These are phyloP conservation scores for Yoshiicerus persimilis DNA, from an alignment of 1,140 invertebrate species.

Conservation along the genomic window DNA sequence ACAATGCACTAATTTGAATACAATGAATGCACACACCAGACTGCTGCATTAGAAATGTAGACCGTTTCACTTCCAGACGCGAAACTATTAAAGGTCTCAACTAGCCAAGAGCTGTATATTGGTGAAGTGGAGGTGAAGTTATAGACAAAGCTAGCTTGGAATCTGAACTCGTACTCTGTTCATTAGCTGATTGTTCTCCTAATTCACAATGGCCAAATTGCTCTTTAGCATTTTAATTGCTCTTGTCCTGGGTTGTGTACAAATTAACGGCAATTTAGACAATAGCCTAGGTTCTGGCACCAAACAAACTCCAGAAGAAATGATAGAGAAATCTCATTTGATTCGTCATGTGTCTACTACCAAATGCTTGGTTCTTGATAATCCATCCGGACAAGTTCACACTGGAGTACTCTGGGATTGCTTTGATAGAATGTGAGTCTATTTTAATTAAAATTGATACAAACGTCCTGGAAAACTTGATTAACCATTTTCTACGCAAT, in stretches of 20 bases:
- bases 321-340: neutral
- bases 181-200: neutral
- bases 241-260: neutral
- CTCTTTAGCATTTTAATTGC: neutral
- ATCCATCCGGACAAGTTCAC: neutral
- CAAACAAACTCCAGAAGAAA: neutral
- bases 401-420: slow-evolving; percentile 32
- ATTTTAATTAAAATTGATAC: neutral
- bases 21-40: neutral
- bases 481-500: neutral
- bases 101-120: neutral
- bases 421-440: slow-evolving; percentile 19
- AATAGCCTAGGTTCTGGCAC: neutral
- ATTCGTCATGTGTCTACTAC: slow-evolving; percentile 28
- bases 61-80: neutral
- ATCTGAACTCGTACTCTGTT: neutral
- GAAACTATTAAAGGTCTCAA: neutral
- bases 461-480: neutral
- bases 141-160: neutral
- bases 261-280: neutral
- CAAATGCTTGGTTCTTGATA: slow-evolving; percentile 30
- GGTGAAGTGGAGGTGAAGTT: neutral
- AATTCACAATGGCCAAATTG: neutral
- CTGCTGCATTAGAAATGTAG: neutral
- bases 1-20: slow-evolving; percentile 3